Base-by-base conservation (phyloP, 2,888 invertebrate species). In the Amblyjoppa fuscipennis region DNA sequence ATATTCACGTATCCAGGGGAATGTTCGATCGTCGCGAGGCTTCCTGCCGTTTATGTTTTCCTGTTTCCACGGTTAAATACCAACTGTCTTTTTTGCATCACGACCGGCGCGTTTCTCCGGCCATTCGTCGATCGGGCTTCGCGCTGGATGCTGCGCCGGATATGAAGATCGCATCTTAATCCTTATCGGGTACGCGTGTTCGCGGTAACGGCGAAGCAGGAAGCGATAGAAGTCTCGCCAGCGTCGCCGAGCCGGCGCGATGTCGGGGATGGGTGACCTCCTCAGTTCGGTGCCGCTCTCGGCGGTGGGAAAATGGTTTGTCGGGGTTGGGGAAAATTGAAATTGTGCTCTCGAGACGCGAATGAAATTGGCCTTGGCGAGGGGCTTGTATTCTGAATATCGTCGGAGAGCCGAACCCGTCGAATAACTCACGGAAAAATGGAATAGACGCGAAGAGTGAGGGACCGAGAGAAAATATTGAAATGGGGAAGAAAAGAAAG, bases 141-240 rank as follows among this genome's bases (percentile, higher is more conserved):
- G 56, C 49, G 9, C 76, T 81, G 74, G 85, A 81, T 81, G 84
- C 34, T 13, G 13, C 61, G 49, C 16, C 79, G 49, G 75, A 68
- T 61, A 76, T 81, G 76, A 34, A 76, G 74, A 86, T 87, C 87
- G 95, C 94, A 94, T 95, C 94, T 94, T 94, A 93, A 89, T 95
- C 95, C 95, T 95, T 95, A 95, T 95, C 95, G 95, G 95, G 95
- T 95, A 94, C 94, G 92, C 93, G 91, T 91, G 92, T 87, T 85
- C 69, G 16, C 61, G 71, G 73, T 3, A 16, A 49, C n/a, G 28
- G 53, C 95, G 95, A 95, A 95, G 95, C 95, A 95, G 94, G 95
- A 95, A 95, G 95, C 94, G 94, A 94, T 94, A 95, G 95, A 95
- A 95, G 9, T 41, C 45, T 49, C 45, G 45, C 3, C 20, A 56